Evolutionary conservation across 1,140 invertebrate species (phyloP).

Genomic region (Drosophila gunungcola): DNA sequence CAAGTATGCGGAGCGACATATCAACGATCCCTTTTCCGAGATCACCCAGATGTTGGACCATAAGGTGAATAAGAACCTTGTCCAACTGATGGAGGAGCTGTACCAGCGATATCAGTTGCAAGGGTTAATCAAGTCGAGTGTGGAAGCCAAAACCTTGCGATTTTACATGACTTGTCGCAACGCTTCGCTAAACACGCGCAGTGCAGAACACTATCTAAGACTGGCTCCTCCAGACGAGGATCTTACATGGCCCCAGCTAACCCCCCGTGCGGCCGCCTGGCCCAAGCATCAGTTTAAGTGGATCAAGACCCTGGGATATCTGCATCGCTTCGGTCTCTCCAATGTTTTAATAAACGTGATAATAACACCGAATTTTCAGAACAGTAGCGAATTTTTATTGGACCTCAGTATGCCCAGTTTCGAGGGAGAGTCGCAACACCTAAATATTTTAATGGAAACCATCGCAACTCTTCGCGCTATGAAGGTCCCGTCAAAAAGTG

Average conservation of each 20-base stretch:
- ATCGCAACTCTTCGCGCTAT: background rate
- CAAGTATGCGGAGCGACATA: constrained; percentile 51
- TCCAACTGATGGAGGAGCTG: constrained; percentile 29
- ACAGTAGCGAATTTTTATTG: constrained; percentile 38
- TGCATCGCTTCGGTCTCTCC: constrained; percentile 58
- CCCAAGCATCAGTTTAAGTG: constrained; percentile 53
- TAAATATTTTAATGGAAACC: background rate
- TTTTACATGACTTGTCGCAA: constrained; percentile 44
- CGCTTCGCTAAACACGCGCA: background rate
- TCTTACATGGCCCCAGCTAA: constrained; percentile 57
- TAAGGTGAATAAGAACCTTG: constrained; percentile 51
- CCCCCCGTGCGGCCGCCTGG: constrained; percentile 2
- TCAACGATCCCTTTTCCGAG: constrained; percentile 42
- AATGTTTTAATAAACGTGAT: constrained; percentile 40
- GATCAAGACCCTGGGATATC: constrained; percentile 58
- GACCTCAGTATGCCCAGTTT: constrained; percentile 43
- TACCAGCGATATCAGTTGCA: background rate
- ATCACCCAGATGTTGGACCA: constrained; percentile 59
- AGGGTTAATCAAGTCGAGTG: constrained; percentile 2
- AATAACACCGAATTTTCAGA: background rate
- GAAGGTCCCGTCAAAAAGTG: background rate
- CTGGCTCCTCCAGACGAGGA: constrained; percentile 33
- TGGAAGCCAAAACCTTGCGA: constrained; percentile 39
- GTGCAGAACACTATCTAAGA: constrained; percentile 21
- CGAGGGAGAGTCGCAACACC: background rate